Evolutionary conservation across 2,797 vertebrate species (phyloP).

Genomic region (Alexandromys oeconomus): DNA sequence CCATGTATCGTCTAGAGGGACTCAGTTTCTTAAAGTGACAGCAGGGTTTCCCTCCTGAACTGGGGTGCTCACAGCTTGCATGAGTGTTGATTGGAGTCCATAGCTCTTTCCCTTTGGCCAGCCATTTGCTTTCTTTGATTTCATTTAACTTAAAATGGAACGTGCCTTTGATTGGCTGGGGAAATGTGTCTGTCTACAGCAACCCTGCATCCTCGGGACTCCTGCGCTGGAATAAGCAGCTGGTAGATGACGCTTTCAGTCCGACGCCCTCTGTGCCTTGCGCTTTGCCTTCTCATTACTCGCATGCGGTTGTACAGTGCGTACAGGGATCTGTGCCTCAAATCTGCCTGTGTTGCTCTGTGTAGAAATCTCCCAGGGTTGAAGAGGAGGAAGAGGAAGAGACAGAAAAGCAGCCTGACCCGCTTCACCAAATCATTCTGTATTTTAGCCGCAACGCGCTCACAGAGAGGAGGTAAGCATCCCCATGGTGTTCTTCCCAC

Average conservation of each 20-base stretch:
- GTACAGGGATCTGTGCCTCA: not conserved
- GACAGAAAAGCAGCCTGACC: slow-evolving; percentile 93
- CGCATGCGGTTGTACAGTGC: slow-evolving; percentile 37
- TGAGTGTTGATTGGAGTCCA: slow-evolving; percentile 73
- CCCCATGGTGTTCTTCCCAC: not conserved
- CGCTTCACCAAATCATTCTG: slow-evolving; percentile 98
- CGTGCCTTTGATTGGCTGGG: slow-evolving; percentile 65
- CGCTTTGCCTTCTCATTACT: slow-evolving; percentile 39
- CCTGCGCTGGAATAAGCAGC: not conserved
- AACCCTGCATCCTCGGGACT: slow-evolving; percentile 54
- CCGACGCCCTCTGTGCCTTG: slow-evolving; percentile 63
- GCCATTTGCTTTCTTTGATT: slow-evolving; percentile 68
- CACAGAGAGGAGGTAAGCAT: slow-evolving; percentile 95
- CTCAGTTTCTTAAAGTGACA: not conserved
- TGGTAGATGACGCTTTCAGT: slow-evolving; percentile 1
- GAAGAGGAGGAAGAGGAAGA: slow-evolving; percentile 97
- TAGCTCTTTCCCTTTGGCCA: slow-evolving; percentile 34
- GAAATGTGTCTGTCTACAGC: not conserved
- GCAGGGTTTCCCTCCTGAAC: slow-evolving; percentile 49
- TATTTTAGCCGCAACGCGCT: slow-evolving; percentile 98
- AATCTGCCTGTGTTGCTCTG: slow-evolving; percentile 78
- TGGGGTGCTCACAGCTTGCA: slow-evolving; percentile 71
- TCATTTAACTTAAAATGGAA: slow-evolving; percentile 54
- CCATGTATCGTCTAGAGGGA: not conserved
- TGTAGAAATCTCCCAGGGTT: slow-evolving; percentile 92